Evolutionary conservation across 2,888 invertebrate species (phyloP), one percentile per base, ranked within the genome.

Genomic region (Choreutis nemorana): DNA sequence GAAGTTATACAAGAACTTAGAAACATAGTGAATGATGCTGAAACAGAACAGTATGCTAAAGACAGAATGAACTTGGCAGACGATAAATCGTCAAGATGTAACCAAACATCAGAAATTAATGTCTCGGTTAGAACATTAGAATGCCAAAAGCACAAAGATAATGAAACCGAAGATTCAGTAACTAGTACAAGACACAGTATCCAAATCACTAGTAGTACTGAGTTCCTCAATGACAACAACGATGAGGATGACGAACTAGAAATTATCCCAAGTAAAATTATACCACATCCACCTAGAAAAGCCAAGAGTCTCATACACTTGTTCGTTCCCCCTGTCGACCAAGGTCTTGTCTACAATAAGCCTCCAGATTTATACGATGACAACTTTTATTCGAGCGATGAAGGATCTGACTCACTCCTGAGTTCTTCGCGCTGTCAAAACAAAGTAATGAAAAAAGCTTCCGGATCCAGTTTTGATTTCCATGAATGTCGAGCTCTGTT

Each of bases 1-100:
- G 91, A 91, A 64, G 92, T 91, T 2, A 91, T 93, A 49, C 91
- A 91, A 60, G 91, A 92, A 57, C 63, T 93, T 20, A 83, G 89
- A 39, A 91, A 91, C 46, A 91, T 93, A 36, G 90, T 91, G 1
- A 91, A 89, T 51, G 89, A 91, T 46, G 91, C 90, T 1, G 91
- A 92, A 63, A 86, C 88, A 0, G 86, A 88, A 60, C 78, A 81
- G 30, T 81, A 81, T 32, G 66, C 72, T 38, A 81, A 77, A 42
- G 77, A 67, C 29, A 66, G 61, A 35, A 45, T 61, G 24, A 44
- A 41, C 10, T 65, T 47, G 30, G 37, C 33, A 11, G 70, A 73
- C 28, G 57, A 56, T 24, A 58, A 60, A 29, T 63, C 71, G 20
- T 66, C 67, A 4, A 63, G 65, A 37, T 70, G 66, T 36, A 72